Base-by-base conservation (phyloP, 2,113 vertebrate genomes). In the Cephalopterus ornatus region DNA sequence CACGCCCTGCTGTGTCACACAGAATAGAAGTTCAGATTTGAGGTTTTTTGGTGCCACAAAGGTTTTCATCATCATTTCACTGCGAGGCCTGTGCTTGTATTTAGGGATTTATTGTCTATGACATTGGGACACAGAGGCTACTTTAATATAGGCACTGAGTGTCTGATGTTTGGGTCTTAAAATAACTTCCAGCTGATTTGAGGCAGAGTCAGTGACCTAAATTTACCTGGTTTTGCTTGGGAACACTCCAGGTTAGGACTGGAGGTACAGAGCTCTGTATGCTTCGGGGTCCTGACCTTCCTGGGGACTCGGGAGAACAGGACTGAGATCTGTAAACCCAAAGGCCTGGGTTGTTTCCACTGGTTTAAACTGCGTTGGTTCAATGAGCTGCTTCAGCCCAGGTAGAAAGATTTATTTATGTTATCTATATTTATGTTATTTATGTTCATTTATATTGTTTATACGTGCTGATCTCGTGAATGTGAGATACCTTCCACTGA, bases 61-160 rank as follows among this genome's bases (percentile, higher is more conserved):
- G 35, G 28, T 67, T 66, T 35, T 23, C 18, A 3, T n/a, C 46
- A 11, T 20, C 24, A 4, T 32, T 55, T 46, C 53, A 4, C 44
- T 3, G 58, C 1, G 22, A 39, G 46, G 50, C 42, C 62, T 3
- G 0, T 14, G 33, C 59, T 37, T 28, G 70, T 22, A 1, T 44
- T 14, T 5, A 61, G 27, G 22, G 5, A 20, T 32, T 23, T 26
- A 1, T 30, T n/a, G 10, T 35, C 61, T 27, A 1, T 1, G 4
- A 4, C 53, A 28, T 16, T 23, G 47, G 52, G 42, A 33, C 5
- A 11, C 56, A 15, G 63, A 8, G 49, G 12, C 41, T 56, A 3
- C 67, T 56, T 59, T 9, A 5, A 10, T 14, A 5, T 3, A 14
- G 55, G 26, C 15, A 6, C 24, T 11, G 5, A 1, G 4, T 3